Evolutionary conservation across 92 coral and sea anemone species (phyloP).

Genomic region (Palythoa caribaeorum): DNA sequence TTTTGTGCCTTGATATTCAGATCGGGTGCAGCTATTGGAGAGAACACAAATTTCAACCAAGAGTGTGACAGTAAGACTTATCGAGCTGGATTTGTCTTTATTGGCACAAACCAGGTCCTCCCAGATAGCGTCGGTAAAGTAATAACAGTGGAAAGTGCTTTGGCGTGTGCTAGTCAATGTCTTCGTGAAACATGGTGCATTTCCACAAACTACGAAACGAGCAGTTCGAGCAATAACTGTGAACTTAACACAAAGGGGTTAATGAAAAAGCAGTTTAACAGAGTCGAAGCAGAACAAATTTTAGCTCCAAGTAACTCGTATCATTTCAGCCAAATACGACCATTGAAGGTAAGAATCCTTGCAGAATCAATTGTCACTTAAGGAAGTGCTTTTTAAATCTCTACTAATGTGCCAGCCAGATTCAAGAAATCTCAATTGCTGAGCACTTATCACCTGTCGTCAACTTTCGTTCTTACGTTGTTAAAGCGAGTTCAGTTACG

Average conservation of each 20-base stretch:
- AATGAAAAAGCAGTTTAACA: background rate
- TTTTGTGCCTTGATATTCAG: background rate
- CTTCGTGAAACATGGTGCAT: constrained; percentile 32
- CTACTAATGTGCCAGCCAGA: no score
- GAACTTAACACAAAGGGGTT: constrained; percentile 37
- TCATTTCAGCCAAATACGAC: constrained; percentile 20
- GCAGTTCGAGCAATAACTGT: background rate
- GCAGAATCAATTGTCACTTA: background rate
- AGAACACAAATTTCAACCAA: background rate
- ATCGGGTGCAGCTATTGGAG: background rate
- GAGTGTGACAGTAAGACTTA: constrained; percentile 4
- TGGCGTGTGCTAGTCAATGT: constrained; percentile 20
- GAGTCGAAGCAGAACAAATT: background rate
- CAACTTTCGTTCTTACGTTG: background rate
- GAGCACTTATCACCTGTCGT: no score
- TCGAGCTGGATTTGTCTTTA: constrained; percentile 10
- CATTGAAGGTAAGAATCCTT: constrained; percentile 12
- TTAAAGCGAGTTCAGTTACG: background rate
- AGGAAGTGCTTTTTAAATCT: background rate
- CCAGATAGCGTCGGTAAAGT: constrained; percentile 6
- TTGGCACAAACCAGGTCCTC: background rate
- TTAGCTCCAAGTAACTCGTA: constrained; percentile 16
- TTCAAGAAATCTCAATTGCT: no score
- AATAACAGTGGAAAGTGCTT: background rate
- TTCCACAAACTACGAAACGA: constrained; percentile 19